These are phyloP conservation scores for Zosterops borbonicus DNA, from an alignment of 2,113 vertebrate genomes.

Conservation along the genomic window DNA sequence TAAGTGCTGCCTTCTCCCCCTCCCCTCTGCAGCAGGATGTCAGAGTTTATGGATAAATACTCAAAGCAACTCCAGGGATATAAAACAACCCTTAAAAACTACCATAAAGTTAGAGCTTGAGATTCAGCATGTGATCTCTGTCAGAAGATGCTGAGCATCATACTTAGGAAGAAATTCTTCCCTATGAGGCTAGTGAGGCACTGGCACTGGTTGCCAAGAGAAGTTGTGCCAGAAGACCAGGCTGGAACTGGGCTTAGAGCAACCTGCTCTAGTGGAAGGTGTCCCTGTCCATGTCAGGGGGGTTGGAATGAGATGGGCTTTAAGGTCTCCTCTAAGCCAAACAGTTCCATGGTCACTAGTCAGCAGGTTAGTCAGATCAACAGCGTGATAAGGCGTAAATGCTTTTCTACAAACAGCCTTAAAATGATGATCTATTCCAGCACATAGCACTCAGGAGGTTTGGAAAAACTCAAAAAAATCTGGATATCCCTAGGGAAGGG, in stretches of 20 bases:
- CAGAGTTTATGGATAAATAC: not conserved
- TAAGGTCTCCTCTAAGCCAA: not conserved
- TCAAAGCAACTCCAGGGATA: not conserved
- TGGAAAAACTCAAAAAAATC: not conserved
- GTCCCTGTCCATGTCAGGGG: not conserved
- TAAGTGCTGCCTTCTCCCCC: not conserved
- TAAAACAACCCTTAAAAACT: not conserved
- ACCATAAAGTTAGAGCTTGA: not conserved
- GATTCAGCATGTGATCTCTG: not conserved
- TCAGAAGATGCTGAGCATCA: not conserved
- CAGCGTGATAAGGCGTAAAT: not conserved
- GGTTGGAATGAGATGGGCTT: not conserved
- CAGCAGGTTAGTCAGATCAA: not conserved
- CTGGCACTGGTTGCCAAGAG: not conserved
- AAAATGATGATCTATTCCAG: rapidly evolving
- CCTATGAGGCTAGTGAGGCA: not conserved
- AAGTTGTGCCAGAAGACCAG: not conserved
- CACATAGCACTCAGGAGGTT: rapidly evolving
- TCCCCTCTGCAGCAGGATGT: not conserved
- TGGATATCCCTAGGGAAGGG: not conserved
- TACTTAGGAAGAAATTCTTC: not conserved
- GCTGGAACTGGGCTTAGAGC: not conserved
- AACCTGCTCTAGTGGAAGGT: not conserved
- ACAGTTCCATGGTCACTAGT: not conserved
- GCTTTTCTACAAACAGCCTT: not conserved